Base-by-base conservation (phyloP, 1,140 invertebrate species). In the Megalopta genalis region DNA sequence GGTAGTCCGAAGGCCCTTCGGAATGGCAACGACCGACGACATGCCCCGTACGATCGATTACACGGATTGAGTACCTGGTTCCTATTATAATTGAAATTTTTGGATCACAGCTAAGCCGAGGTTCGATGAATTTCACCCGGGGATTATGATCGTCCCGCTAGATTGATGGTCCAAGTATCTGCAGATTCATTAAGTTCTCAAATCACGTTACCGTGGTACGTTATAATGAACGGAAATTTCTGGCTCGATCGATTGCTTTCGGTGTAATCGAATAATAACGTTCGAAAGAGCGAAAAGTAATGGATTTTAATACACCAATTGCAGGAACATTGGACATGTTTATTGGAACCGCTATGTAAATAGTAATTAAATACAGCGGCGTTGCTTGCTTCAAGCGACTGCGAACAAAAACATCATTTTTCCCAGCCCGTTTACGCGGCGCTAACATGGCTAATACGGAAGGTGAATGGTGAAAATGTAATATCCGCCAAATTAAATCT, bases 171-270 rank as follows among this genome's bases (percentile, higher is more conserved):
- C 54, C 54, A 57, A n/a, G 54, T 57, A 57, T 23, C 54, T 57
- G 54, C 54, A n/a, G 54, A 57, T 57, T 57, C 54, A 57, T 57
- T 57, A 57, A 57, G n/a, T 57, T 57, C 54, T n/a, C 54, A n/a
- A 57, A 57, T 57, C 54, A 8, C 54, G 21, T 57, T 57, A 57
- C 7, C 21, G 21, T 21, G 54, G 21, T n/a, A n/a, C 54, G 18
- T 57, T 57, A 57, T 57, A 57, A 57, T 57, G n/a, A 57, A 57
- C 21, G 54, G 54, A 54, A 57, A n/a, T 57, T 57, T 57, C 54
- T n/a, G 54, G 54, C 54, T 57, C 54, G 21, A n/a, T 57, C 54
- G 54, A n/a, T n/a, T 9, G 21, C 54, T 57, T 57, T 57, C 21
- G 21, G 21, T n/a, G 52, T n/a, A 8, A n/a, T 54, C 21, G 21